A percentile compares a stretch with the other conserved stretches of the same genome.
These are phyloP conservation scores for Pheucticus melanocephalus DNA, from an alignment of 2,113 vertebrate species.

Conservation along the genomic window DNA sequence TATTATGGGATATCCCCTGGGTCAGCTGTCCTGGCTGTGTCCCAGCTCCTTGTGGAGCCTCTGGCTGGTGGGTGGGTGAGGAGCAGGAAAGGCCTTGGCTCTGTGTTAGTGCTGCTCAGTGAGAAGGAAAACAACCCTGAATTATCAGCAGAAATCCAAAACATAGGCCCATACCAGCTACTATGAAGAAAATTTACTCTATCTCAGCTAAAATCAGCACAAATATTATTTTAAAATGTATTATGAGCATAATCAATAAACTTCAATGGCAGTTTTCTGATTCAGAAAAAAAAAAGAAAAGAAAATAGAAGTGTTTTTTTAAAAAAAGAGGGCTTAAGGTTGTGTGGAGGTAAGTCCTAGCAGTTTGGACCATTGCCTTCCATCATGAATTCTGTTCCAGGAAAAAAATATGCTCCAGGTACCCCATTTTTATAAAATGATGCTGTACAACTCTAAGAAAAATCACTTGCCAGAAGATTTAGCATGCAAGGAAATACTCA, in stretches of 20 bases:
- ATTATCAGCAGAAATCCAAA: not conserved
- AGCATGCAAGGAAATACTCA: not conserved
- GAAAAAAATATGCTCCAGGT: not conserved
- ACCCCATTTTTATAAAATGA: not conserved
- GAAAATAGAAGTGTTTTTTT: not conserved
- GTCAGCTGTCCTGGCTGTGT: not conserved
- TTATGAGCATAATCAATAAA: not conserved
- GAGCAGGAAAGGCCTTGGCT: not conserved
- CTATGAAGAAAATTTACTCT: not conserved
- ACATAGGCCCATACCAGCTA: not conserved
- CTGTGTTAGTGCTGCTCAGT: not conserved
- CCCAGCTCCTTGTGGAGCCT: not conserved
- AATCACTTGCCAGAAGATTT: not conserved
- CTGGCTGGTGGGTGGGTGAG: not conserved
- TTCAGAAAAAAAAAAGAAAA: not conserved
- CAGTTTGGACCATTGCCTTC: not conserved
- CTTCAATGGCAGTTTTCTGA: not conserved
- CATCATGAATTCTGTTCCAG: not conserved
- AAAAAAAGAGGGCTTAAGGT: not conserved
- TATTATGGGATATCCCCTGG: not conserved
- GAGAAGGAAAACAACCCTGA: not conserved
- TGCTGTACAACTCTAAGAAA: not conserved
- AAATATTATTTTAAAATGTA: not conserved
- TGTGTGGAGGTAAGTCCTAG: rapidly evolving
- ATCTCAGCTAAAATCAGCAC: not conserved